Evolutionary conservation across 2,113 vertebrate genomes (phyloP), one percentile per base, ranked within the genome.

Genomic region (Barnardius zonarius): DNA sequence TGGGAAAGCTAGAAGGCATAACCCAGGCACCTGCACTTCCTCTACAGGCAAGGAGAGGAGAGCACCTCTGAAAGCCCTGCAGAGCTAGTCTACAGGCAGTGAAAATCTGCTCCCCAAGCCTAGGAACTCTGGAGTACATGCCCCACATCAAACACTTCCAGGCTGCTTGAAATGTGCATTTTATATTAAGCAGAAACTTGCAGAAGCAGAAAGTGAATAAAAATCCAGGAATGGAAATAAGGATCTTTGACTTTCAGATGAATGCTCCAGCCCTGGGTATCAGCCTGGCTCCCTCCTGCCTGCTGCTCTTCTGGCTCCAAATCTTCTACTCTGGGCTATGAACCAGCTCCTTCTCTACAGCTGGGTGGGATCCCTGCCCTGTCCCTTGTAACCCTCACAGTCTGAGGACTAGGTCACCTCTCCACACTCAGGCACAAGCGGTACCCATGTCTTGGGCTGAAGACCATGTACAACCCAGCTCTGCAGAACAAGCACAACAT

Each of bases 381-480:
- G 18, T 22, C 15, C 35, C 17, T 25, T 1, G 0, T 23, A 55
- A 51, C 43, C 19, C 18, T 44, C 3, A 0, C 35, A 83, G 6
- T 27, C 79, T 35, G 48, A 64, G 44, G 35, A 39, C 10, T 18
- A 31, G 23, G 39, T 43, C 63, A 83, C 12, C 72, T 70, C 48
- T 86, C 33, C 9, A 0, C 25, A 31, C 7, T 23, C 39, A 54
- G 28, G 41, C 1, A 1, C 49, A 31, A 57, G 25, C 25, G 15
- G 5, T 27, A 46, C 37, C 39, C 16, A 22, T 31, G 76, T 33
- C 59, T 72, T 19, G 12, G 52, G 52, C 75, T 51, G 59, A 48
- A 86, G 64, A 86, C 69, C 52, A 41, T 0, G 6, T 10, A 67
- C 51, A 72, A 12, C 20, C 17, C 69, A 23, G 23, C 33, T 35